Evolutionary conservation across 2,113 vertebrate species (phyloP), one percentile per base, ranked within the genome.

Genomic region (Oncorhynchus tshawytscha): DNA sequence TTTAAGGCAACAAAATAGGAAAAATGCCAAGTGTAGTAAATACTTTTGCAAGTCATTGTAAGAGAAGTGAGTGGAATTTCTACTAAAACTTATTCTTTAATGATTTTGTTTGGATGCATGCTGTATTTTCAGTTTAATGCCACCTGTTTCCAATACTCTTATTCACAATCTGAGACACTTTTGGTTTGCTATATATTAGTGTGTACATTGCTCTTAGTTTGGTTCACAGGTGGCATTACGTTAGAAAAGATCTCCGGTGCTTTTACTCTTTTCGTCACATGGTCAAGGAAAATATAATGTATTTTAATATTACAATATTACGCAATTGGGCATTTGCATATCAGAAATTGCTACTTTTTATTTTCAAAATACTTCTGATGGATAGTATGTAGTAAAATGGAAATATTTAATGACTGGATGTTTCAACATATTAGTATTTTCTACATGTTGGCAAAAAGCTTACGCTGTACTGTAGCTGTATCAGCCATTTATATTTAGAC

Each of bases 161-260:
- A 39, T 29, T 73, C 67, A 45, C 67, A 45, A 39, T 9, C 9
- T 3, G 34, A 69, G 6, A 20, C 34, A 3, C 39, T n/a, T 25
- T 48, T 70, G 22, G 65, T 83, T 76, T 67, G 24, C 22, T 3
- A 31, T 65, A 39, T 76, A 76, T 75, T 81, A 81, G 73, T 76
- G 39, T 39, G 82, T 84, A 86, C 39, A 5, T 84, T 79, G 45
- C 6, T 45, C 25, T 71, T 76, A 11, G 39, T 45, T 76, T 70
- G 25, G 1, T 78, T 80, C 77, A 76, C 39, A 75, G 31, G 45
- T 79, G 29, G 66, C 69, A 51, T 83, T 54, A 54, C 5, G 60
- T 71, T 75, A 25, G 1, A 49, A 72, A 62, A 79, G 18, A 83
- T 82, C 86, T 91, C 88, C 86, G 81, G 84, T 82, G 81, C 76